Evolutionary conservation across 2,113 vertebrate species (phyloP).

Genomic region (Antennarius striatus): DNA sequence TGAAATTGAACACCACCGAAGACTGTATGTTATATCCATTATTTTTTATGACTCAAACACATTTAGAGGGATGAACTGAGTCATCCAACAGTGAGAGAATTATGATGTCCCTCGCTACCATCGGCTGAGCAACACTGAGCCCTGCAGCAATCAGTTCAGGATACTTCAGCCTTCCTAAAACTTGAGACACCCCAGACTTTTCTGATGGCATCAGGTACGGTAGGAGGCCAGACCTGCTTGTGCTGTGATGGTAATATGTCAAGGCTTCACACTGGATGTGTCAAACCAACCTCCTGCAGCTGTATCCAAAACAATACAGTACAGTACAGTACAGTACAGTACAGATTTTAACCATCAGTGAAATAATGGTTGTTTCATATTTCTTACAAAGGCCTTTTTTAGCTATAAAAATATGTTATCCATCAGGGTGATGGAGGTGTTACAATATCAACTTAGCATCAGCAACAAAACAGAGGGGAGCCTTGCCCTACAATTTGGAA

Average conservation of each 20-base stretch:
- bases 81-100: conserved; percentile 60
- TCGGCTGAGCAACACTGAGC: conserved; percentile 38
- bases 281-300: conserved; percentile 9
- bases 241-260: conserved; percentile 18
- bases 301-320: too few species aligned
- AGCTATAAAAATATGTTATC: too few species aligned
- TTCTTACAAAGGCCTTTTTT: too few species aligned
- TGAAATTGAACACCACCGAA: conserved; percentile 42
- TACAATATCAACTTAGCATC: too few species aligned
- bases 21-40: conserved; percentile 55
- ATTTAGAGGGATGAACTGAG: conserved; percentile 60
- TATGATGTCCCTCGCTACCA: conserved; percentile 46
- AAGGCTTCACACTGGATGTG: conserved; percentile 13
- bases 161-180: conserved; percentile 39
- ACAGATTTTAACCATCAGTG: too few species aligned
- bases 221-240: conserved; percentile 22
- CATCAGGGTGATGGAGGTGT: too few species aligned
- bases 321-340: too few species aligned
- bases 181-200: conserved; percentile 31
- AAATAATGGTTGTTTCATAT: too few species aligned
- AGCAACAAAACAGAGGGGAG: too few species aligned
- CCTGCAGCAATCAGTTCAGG: conserved; percentile 56
- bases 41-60: conserved; percentile 62
- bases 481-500: too few species aligned
- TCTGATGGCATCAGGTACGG: conserved; percentile 18